Evolutionary conservation across 1,140 invertebrate species (phyloP), one percentile per base, ranked within the genome.

Genomic region (Teleogryllus occipitalis): DNA sequence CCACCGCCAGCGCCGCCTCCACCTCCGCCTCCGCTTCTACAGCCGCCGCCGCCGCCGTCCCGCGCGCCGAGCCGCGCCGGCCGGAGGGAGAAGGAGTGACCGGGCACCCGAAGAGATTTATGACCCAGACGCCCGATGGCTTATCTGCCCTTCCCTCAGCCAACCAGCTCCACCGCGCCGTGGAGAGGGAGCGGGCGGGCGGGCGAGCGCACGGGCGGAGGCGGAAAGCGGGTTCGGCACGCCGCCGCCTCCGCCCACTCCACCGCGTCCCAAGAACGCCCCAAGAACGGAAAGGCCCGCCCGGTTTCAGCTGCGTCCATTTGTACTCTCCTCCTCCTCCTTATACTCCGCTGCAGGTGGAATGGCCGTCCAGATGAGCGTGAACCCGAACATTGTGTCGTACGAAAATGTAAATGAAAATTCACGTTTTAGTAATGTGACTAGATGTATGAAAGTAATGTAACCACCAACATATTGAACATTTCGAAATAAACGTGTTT

Each of bases 61-160:
- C 54, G 10, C 54, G 54, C 54, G 54, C 54, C 54, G 18, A 65
- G 27, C 27, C 27, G 27, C 54, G 10, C 54, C 27, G 54, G 10
- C 54, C 10, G 18, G 10, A 65, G 54, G 54, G 54, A 65, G 54
- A 7, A 65, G 54, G 54, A 65, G 54, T 65, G 54, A 65, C 54
- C 54, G 54, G 54, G 10, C 54, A 10, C 54, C 10, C 54, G 10
- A 10, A 65, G 54, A 65, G 54, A 65, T 65, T 65, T 65, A 65
- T 65, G 54, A 65, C 54, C 54, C 54, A 65, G 54, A 65, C 54
- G 54, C 54, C 54, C 54, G 54, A 65, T 65, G 54, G 54, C 54
- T 65, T 65, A 65, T 65, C 54, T 65, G 54, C 54, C 54, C 54
- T 65, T 65, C 54, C 10, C 54, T 65, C 54, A 10, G 18, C 54